These are phyloP conservation scores for Mimas tiliae DNA, from an alignment of 2,888 invertebrate species.

Conservation along the genomic window DNA sequence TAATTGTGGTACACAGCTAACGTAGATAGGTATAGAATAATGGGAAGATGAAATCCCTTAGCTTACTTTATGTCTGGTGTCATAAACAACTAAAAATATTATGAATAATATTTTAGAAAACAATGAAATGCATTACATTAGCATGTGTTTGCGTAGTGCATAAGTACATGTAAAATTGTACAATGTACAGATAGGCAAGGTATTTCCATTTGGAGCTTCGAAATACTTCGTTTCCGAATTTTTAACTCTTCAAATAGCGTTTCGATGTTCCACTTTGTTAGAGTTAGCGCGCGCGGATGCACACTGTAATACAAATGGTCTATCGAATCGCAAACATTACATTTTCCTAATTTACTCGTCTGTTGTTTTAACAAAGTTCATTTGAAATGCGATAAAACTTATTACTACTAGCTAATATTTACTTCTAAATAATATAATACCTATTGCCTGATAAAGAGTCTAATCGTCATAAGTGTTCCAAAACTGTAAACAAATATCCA, in stretches of 20 bases:
- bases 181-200: conserved; percentile 30
- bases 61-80: background rate
- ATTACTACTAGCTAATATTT: background rate
- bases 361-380: conserved; percentile 24
- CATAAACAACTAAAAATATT: too few relatives aligned
- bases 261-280: conserved; percentile 62
- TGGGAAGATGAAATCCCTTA: background rate
- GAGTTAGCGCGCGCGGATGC: conserved; percentile 49
- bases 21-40: background rate
- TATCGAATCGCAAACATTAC: conserved; percentile 25
- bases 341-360: conserved; percentile 26
- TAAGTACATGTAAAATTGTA: background rate
- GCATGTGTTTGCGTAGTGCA: background rate
- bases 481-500: too few relatives aligned
- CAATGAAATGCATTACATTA: background rate
- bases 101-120: background rate
- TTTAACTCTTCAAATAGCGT: conserved; percentile 65
- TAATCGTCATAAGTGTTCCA: too few relatives aligned
- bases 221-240: conserved; percentile 50
- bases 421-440: background rate
- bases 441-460: too few relatives aligned
- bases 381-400: conserved; percentile 3
- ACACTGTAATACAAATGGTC: conserved; percentile 51
- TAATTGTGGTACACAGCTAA: too few relatives aligned
- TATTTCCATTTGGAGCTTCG: conserved; percentile 38